phyloP scores from a whole-genome alignment of 1,140 invertebrate species.

The Temnothorax nylanderi region DNA sequence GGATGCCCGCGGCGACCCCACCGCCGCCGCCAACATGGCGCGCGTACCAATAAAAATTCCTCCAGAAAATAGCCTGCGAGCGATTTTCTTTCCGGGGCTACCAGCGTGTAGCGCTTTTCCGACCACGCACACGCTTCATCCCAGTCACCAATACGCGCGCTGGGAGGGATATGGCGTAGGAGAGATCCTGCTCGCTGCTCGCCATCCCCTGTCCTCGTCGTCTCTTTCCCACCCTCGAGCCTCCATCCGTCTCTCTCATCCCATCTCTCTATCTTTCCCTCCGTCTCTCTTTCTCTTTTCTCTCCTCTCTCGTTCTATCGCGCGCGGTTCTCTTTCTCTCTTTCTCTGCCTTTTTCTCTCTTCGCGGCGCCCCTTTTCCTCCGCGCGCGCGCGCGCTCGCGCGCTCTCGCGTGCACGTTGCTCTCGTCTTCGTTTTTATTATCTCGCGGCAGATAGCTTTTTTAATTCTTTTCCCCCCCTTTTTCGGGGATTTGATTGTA shows the following conservation, averaged over 20 bases:
- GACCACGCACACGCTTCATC: slow-evolving; percentile 61
- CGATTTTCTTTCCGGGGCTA: slow-evolving; percentile 81
- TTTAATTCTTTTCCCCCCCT: slow-evolving; percentile 80
- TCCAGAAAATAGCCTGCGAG: slow-evolving; percentile 84
- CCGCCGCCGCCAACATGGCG: slow-evolving; percentile 79
- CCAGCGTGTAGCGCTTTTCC: slow-evolving; percentile 65
- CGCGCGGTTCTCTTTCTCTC: background rate
- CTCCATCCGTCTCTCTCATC: slow-evolving; percentile 16
- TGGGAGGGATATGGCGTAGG: slow-evolving; percentile 25
- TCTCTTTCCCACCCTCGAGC: slow-evolving; percentile 40
- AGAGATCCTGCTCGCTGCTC: slow-evolving; percentile 24
- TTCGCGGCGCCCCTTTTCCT: slow-evolving; percentile 4
- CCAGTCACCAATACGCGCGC: slow-evolving; percentile 58
- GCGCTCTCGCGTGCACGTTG: slow-evolving; percentile 3
- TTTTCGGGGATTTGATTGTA: slow-evolving; percentile 83
- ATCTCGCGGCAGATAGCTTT: slow-evolving; percentile 82
- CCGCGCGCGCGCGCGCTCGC: background rate
- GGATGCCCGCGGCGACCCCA: slow-evolving; percentile 47
- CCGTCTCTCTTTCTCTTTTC: background rate
- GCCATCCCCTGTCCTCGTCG: slow-evolving; percentile 25
- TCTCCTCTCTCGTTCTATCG: background rate
- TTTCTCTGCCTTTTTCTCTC: slow-evolving; percentile 35
- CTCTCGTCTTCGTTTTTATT: slow-evolving; percentile 77
- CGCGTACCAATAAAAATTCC: slow-evolving; percentile 84
- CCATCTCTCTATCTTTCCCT: slow-evolving; percentile 2